phyloP scores from a whole-genome alignment of 35 echinoderm and acorn worm genomes.

The Heliocidaris tuberculata region DNA sequence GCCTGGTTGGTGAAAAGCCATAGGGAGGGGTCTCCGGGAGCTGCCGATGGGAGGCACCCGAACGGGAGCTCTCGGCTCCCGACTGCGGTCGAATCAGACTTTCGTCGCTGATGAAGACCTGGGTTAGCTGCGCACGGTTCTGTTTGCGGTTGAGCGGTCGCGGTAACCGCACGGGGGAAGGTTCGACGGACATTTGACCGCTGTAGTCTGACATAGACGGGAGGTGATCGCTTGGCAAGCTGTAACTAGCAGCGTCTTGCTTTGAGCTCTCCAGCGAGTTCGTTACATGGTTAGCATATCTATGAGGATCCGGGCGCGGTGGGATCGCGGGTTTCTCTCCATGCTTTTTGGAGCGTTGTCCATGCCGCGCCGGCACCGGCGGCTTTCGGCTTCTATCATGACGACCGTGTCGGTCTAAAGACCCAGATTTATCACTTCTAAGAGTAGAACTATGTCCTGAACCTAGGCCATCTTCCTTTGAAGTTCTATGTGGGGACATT shows the following conservation, averaged over 20 bases:
- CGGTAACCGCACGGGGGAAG: constrained; percentile 71
- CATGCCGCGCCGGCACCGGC: not conserved
- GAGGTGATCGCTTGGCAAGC: constrained; percentile 28
- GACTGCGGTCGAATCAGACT: constrained; percentile 69
- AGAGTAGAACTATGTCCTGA: constrained; percentile 26
- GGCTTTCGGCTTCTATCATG: constrained; percentile 38
- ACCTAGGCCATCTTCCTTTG: constrained; percentile 5
- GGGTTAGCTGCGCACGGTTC: constrained; percentile 66
- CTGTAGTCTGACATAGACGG: constrained; percentile 19
- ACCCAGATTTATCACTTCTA: constrained; percentile 28
- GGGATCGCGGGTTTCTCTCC: constrained; percentile 28
- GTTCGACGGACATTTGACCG: constrained; percentile 52
- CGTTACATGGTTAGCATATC: not conserved
- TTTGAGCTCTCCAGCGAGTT: constrained; percentile 21
- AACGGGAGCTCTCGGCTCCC: constrained; percentile 64
- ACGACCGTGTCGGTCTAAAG: constrained; percentile 13
- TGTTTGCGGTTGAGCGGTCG: constrained; percentile 71
- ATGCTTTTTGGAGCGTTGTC: not conserved
- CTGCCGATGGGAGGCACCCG: constrained; percentile 51
- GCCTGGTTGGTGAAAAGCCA: constrained; percentile 59
- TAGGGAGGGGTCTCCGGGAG: constrained; percentile 76
- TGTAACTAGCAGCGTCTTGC: constrained; percentile 9
- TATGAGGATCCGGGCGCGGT: not conserved
- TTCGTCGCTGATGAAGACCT: constrained; percentile 88
- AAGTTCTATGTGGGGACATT: constrained; percentile 25